These are phyloP conservation scores for Scaptomyza cyrtandrae DNA, from an alignment of 2,888 invertebrate genomes.

Conservation along the genomic window DNA sequence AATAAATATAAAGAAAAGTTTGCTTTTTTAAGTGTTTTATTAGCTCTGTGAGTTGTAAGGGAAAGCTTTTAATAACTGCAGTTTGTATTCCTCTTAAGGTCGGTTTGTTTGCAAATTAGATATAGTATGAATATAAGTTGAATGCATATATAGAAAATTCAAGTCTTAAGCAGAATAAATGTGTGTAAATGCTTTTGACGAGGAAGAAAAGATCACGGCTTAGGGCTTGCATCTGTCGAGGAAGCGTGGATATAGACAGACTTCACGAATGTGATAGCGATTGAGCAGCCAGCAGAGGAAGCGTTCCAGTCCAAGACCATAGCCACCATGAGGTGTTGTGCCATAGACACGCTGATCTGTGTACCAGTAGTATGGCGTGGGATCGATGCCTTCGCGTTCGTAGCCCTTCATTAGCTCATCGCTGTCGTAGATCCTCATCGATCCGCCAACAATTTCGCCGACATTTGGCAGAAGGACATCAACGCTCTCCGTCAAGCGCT, in stretches of 20 bases:
- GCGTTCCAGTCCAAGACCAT: conserved; percentile 98
- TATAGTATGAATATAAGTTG: neutral
- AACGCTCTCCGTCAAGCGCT: conserved; percentile 97
- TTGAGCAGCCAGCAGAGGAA: conserved; percentile 98
- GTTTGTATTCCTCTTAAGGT: neutral
- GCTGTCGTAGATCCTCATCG: conserved; percentile 98
- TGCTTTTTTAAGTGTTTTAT: no score
- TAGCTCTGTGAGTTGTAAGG: no score
- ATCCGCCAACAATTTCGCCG: conserved; percentile 99
- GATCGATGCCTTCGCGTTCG: conserved; percentile 94
- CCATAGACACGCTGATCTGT: conserved; percentile 99
- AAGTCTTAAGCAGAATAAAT: conserved; percentile 16
- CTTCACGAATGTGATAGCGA: conserved; percentile 98
- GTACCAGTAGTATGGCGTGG: conserved; percentile 99
- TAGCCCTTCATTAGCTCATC: conserved; percentile 90
- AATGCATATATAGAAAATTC: neutral
- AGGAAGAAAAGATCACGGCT: conserved; percentile 33
- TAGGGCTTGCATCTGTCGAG: conserved; percentile 96
- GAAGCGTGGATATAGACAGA: conserved; percentile 98
- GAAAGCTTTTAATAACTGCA: no score
- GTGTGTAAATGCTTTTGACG: conserved; percentile 38
- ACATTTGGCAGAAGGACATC: conserved; percentile 98
- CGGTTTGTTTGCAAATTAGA: neutral
- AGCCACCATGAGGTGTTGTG: conserved; percentile 98
- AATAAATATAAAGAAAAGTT: no score